phyloP scores from a whole-genome alignment of 2,113 vertebrate genomes.

The Prunella himalayana region DNA sequence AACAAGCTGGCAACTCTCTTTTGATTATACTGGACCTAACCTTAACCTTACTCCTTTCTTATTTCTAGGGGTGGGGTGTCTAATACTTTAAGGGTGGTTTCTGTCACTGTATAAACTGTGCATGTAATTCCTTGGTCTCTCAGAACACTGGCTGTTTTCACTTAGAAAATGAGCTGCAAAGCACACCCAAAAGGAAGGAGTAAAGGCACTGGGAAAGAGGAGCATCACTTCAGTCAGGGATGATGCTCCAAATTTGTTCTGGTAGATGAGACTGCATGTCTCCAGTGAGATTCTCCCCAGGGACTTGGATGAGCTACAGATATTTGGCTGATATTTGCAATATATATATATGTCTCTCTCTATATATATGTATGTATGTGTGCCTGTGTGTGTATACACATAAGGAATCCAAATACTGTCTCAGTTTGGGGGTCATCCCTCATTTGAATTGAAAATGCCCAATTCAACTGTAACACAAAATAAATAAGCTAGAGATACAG shows the following conservation, averaged over 20 bases:
- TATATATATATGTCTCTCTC: fast-evolving
- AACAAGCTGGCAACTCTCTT: not conserved
- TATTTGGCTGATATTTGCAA: not conserved
- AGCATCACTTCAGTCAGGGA: not conserved
- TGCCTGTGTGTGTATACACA: not conserved
- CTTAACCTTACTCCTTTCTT: not conserved
- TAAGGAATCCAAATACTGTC: not conserved
- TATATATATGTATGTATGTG: fast-evolving
- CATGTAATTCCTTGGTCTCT: not conserved
- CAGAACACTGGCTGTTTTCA: not conserved
- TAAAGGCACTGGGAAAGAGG: not conserved
- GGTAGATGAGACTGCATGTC: not conserved
- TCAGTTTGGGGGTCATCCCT: not conserved
- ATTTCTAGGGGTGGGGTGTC: not conserved
- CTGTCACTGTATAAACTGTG: not conserved
- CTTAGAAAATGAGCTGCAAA: not conserved
- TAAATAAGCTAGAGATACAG: not conserved
- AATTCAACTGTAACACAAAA: not conserved
- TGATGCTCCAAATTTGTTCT: not conserved
- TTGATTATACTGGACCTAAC: not conserved
- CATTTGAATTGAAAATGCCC: not conserved
- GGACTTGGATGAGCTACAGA: not conserved
- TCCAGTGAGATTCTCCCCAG: not conserved
- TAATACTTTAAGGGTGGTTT: not conserved
- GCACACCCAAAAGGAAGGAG: not conserved